These are phyloP conservation scores for Cotesia vestalis DNA, from an alignment of 1,140 invertebrate species.

Conservation along the genomic window DNA sequence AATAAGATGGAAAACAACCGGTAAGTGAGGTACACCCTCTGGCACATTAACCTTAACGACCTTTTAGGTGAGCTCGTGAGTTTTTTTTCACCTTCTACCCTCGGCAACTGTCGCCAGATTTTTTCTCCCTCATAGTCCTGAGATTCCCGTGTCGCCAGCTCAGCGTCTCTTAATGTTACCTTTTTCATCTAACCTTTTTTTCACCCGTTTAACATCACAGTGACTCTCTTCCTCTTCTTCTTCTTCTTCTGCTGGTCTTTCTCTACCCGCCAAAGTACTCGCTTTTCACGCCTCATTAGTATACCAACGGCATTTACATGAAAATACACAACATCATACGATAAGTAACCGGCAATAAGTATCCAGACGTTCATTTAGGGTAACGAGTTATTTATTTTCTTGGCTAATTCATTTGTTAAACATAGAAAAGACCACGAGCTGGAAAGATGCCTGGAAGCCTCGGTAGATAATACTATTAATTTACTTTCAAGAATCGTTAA, in stretches of 20 bases:
- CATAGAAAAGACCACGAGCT: constrained; percentile 12
- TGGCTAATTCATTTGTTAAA: background rate
- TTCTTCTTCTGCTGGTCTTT: background rate
- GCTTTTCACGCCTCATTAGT: no score
- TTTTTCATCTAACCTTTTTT: constrained; percentile 44
- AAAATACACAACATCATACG: background rate
- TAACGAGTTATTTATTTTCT: background rate
- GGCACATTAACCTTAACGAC: constrained; percentile 62
- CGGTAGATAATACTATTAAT: constrained; percentile 61
- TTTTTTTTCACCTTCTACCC: constrained; percentile 8
- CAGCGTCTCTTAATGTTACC: constrained; percentile 59
- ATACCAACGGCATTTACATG: no score
- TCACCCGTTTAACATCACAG: constrained; percentile 20
- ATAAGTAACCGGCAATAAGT: constrained; percentile 1
- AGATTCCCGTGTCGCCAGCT: constrained; percentile 58
- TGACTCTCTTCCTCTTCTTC: background rate
- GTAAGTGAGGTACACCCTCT: constrained; percentile 30
- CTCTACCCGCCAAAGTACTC: background rate
- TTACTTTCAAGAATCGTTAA: constrained; percentile 62
- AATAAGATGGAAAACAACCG: constrained; percentile 1
- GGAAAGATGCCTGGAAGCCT: constrained; percentile 38
- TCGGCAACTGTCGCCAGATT: constrained; percentile 37
- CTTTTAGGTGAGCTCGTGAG: constrained; percentile 52
- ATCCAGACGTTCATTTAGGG: background rate
- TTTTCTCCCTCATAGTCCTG: constrained; percentile 48